Evolutionary conservation across 2,113 vertebrate species (phyloP), one percentile per base, ranked within the genome.

Genomic region (Nothobranchius kuhntae): DNA sequence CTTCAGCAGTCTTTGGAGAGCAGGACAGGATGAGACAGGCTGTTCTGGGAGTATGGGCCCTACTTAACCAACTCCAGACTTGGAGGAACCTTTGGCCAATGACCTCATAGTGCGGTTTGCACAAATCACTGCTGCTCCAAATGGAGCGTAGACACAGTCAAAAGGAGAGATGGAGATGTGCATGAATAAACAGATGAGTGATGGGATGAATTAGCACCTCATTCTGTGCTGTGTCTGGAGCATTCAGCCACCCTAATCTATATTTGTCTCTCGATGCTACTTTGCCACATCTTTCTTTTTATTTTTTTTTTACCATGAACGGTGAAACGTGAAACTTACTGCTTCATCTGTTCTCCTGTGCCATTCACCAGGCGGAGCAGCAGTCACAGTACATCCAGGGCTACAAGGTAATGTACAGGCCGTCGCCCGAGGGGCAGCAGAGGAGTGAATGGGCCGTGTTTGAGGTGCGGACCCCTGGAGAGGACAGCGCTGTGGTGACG

Each of bases 331-430:
- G 45, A 65, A 65, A 86, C 75, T 11, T 44, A 76, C 38, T 82
- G n/a, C n/a, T 6, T 53, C 42, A 30, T 76, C 61, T 54, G n/a
- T 60, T 40, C 54, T 61, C 13, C 15, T 66, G 71, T 85, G 51
- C 65, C 45, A 5, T 44, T 87, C 68, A 77, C 61, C 75, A 99
- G 98, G 97, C 98, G 85, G 96, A 98, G 89, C 96, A 98, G 81
- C 96, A 98, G 86, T 98, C 96, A 3, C 97, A 96, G 73, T 99
- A 98, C 82, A 95, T 98, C 75, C 97, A 99, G 87, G 98, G 98
- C 46, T 99, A 96, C 82, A 98, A 96, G 89, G 95, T 99, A 76
- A 94, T 99, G 80, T 99, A 97, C 89, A 92, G 98, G 36, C 94
- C 93, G 0, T 93, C 92, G 0, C 82, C 93, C 14, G 90, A 92